Conservation (phyloP, 2,113 vertebrate species). For the Trachemys scripta region DNA sequence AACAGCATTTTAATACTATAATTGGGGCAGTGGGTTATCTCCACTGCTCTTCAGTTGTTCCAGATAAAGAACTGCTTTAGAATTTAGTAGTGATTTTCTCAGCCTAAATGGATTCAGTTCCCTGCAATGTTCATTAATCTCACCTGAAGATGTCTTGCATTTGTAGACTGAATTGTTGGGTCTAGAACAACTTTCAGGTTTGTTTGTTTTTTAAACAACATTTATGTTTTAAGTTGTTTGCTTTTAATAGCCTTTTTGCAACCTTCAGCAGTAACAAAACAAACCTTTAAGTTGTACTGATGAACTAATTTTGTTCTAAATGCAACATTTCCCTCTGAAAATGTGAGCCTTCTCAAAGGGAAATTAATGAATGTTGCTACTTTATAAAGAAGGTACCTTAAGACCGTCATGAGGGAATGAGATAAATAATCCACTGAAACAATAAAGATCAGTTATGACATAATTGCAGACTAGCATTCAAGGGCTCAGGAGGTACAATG, state of each 20-base stretch:
- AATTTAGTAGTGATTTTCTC: not conserved
- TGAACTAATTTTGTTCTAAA: not conserved
- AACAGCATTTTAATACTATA: not conserved
- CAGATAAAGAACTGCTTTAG: not conserved
- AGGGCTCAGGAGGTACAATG: slow-evolving; percentile 5
- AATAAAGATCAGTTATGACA: slow-evolving; percentile 14
- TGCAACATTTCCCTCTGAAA: not conserved
- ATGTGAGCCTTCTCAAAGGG: not conserved
- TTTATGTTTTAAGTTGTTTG: slow-evolving; percentile 6
- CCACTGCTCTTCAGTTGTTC: accelerated
- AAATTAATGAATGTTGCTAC: slow-evolving; percentile 26
- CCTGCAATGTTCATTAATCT: not conserved
- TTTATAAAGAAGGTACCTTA: slow-evolving; percentile 36
- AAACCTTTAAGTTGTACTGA: not conserved
- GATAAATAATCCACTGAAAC: slow-evolving; percentile 39
- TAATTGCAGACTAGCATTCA: slow-evolving; percentile 24
- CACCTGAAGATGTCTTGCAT: not conserved
- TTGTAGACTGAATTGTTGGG: not conserved
- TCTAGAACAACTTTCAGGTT: not conserved
- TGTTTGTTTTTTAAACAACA: not conserved
- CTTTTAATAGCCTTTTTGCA: not conserved
- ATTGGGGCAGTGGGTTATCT: not conserved
- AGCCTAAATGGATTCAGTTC: not conserved
- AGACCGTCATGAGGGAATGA: slow-evolving; percentile 26
- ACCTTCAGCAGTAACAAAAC: not conserved